These are phyloP conservation scores for Myocastor coypus DNA, from an alignment of 2,113 vertebrate genomes.

Conservation along the genomic window DNA sequence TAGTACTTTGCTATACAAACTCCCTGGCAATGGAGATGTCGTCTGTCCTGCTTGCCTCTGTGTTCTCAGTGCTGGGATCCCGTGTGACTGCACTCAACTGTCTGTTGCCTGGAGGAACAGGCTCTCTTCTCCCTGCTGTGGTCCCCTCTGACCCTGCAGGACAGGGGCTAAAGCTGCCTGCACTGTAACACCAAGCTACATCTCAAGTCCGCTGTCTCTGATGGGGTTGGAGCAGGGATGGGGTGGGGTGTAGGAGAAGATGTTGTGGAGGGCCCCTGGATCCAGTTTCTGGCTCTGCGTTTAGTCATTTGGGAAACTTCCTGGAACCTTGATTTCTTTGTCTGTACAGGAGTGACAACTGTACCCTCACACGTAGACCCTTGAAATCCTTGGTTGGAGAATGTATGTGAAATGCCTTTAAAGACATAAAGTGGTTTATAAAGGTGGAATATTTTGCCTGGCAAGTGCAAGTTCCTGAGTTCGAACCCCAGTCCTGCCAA, in stretches of 20 bases:
- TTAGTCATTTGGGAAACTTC: background rate
- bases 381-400: background rate
- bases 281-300: background rate
- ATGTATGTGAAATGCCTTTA: background rate
- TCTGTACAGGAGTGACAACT: background rate
- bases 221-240: background rate
- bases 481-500: no score
- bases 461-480: no score
- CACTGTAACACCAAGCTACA: background rate
- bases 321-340: background rate
- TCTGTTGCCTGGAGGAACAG: background rate
- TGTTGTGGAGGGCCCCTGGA: background rate
- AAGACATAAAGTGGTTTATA: background rate
- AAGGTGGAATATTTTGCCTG: background rate
- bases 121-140: background rate
- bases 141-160: background rate
- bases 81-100: no score
- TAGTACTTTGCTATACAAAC: background rate
- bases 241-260: background rate
- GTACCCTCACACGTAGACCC: background rate
- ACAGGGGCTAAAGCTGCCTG: no score
- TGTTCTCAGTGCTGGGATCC: fast-evolving
- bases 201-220: background rate
- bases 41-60: background rate
- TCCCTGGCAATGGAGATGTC: background rate